Base-by-base conservation (phyloP, 2,797 vertebrate species). In the Pipistrellus kuhlii region DNA sequence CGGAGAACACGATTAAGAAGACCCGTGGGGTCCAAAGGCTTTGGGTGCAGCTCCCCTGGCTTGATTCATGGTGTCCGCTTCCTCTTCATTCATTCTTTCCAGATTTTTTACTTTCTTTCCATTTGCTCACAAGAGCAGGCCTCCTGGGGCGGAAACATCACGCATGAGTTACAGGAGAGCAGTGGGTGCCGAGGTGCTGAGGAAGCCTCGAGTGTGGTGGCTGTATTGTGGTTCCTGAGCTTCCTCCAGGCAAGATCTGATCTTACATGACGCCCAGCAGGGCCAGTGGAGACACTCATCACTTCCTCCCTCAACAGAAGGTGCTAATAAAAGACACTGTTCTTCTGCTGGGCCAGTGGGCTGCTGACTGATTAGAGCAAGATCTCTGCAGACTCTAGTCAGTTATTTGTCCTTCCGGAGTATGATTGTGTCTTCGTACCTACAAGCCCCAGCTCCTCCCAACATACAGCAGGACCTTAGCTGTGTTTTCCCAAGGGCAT, bases 61-160 rank as follows among this genome's bases (percentile, higher is more conserved):
- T 78, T 15, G 35, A 30, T 72, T 88, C n/a, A 1, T 35, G 30
- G 20, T 80, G 27, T 27, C 71, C 80, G 80, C 64, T 81, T 88
- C 94, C 27, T 83, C 85, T 95, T 30, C 57, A 82, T 73, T 97
- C 95, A 97, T 93, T 95, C 86, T 96, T 97, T 97, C 96, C 97
- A 96, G 83, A 92, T 88, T 94, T 94, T 86, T 87, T 51, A 75
- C 66, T 92, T 71, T 91, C 81, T 97, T 97, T 97, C 96, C 96
- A 85, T 82, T 95, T 68, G 83, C 86, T 97, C 96, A 96, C 93
- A 88, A 94, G 90, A 94, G 91, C 89, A 89, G 78, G 92, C 73
- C 85, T 95, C 44, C 73, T 53, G 66, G 86, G 85, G 93, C 30
- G 94, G 96, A 96, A 97, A 95, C 72, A 88, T 86, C 76, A 53